Evolutionary conservation across 2,888 invertebrate species (phyloP).

Genomic region (Gari tellinella): DNA sequence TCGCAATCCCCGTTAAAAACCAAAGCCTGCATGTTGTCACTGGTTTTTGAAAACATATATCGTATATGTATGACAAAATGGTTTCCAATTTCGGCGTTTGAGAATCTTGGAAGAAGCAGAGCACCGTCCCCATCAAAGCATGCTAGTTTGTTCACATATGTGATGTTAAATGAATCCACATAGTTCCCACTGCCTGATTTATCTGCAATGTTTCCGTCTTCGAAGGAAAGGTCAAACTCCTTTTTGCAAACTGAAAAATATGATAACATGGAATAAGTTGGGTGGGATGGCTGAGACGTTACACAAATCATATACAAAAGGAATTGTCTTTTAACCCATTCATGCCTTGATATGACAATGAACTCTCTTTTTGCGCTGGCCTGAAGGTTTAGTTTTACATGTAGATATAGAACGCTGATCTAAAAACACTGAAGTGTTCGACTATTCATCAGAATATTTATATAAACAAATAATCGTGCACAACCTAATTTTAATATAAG

Average conservation of each 20-base stretch:
- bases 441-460: no score
- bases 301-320: no score
- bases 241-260: conserved; percentile 39
- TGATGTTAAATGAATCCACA: conserved; percentile 42
- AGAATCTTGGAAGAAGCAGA: conserved; percentile 44
- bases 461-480: no score
- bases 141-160: conserved; percentile 24
- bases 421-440: no score
- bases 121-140: conserved; percentile 56
- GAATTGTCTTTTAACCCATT: no score
- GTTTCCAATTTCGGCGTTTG: conserved; percentile 48
- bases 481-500: no score
- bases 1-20: conserved; percentile 58
- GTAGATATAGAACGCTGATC: no score
- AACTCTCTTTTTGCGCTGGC: no score
- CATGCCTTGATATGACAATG: no score
- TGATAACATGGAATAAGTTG: not conserved
- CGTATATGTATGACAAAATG: conserved; percentile 27
- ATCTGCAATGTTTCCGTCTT: conserved; percentile 16
- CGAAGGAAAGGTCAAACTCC: conserved; percentile 49
- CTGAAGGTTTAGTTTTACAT: no score
- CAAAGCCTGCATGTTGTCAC: conserved; percentile 30
- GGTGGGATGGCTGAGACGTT: not conserved
- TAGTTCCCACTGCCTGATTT: conserved; percentile 38
- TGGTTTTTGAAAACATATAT: conserved; percentile 23